Evolutionary conservation across 2,888 invertebrate species (phyloP), one percentile per base, ranked within the genome.

Genomic region (Napeogenes sylphis): DNA sequence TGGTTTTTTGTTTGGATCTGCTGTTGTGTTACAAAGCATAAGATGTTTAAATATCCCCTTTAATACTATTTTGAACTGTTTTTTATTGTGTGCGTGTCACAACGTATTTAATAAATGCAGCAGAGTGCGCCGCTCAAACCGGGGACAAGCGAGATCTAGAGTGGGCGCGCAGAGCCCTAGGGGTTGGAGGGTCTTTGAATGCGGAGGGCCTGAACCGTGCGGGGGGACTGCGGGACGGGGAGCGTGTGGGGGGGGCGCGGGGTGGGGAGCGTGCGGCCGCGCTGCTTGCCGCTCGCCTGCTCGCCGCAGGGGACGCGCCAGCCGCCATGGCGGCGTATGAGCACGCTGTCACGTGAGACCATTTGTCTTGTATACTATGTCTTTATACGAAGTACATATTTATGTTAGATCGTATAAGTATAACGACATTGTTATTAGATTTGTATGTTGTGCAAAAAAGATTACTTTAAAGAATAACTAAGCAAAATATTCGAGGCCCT

Each of bases 181-280:
- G 42, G 12, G 10, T 3, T 12, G 42, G 42, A 12, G 42, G 8
- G 38, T 38, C 42, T 42, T 10, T 42, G 42, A 10, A 10, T 92
- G 92, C 55, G 0, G 92, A 95, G 5, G 92, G 94, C 70, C 88
- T 94, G 21, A 1, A 21, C 35, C 96, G 13, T 91, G 92, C 57
- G 92, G 93, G 70, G 95, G 95, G 94, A 69, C 89, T 95, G 55
- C 94, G 94, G 32, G 94, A 94, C 54, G 94, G 94, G 21, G 21
- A 21, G 35, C 96, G 13, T 91, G 92, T 57, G 92, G 93, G 70
- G 95, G 95, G 94, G 69, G 89, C 95, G 55, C 94, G 94, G 32
- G 94, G 94, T 59, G 94, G 94, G 63, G 95, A 96, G 79, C 88
- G 92, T 12, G 94, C 96, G 0, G 95, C 94, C 67, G 87, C 93